Percentiles rank a stretch among this genome's conserved stretches.
phyloP scores from a whole-genome alignment of 2,797 vertebrate genomes.

The Microchirus variegatus region DNA sequence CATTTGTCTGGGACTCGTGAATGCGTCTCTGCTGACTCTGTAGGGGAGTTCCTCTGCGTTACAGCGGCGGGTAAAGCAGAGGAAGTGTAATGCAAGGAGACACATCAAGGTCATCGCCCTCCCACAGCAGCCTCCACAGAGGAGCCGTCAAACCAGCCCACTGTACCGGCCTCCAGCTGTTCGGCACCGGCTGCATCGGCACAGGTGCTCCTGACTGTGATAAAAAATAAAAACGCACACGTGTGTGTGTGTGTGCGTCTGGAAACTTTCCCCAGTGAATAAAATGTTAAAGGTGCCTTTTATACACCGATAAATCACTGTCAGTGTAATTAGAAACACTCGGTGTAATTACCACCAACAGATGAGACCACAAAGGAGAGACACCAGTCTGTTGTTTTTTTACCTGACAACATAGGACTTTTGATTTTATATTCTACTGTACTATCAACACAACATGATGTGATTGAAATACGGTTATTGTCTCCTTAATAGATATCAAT shows the following conservation, averaged over 20 bases:
- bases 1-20: conserved; percentile 59
- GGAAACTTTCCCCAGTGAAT: conserved; percentile 22
- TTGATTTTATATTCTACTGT: too few relatives aligned
- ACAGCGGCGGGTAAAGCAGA: conserved; percentile 48
- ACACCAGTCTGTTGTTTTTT: not conserved
- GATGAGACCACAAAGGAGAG: conserved; percentile 18
- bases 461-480: too few relatives aligned
- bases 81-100: conserved; percentile 58
- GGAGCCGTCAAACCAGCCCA: conserved; percentile 26
- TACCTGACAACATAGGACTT: too few relatives aligned
- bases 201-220: conserved; percentile 25
- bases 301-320: conserved; percentile 44
- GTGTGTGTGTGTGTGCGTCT: conserved; percentile 14
- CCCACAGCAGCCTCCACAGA: conserved; percentile 33
- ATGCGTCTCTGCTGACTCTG: conserved; percentile 62
- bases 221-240: conserved; percentile 32
- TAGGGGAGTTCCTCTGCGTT: conserved; percentile 44
- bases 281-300: conserved; percentile 28
- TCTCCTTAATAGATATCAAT: too few relatives aligned
- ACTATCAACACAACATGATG: too few relatives aligned
- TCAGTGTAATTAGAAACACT: conserved; percentile 33
- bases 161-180: conserved; percentile 37
- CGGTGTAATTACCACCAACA: conserved; percentile 24
- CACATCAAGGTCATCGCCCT: conserved; percentile 59
- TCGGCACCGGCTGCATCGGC: conserved; percentile 3